phyloP scores from a whole-genome alignment of 1,140 invertebrate genomes.

The Wiebesia pumilae region DNA sequence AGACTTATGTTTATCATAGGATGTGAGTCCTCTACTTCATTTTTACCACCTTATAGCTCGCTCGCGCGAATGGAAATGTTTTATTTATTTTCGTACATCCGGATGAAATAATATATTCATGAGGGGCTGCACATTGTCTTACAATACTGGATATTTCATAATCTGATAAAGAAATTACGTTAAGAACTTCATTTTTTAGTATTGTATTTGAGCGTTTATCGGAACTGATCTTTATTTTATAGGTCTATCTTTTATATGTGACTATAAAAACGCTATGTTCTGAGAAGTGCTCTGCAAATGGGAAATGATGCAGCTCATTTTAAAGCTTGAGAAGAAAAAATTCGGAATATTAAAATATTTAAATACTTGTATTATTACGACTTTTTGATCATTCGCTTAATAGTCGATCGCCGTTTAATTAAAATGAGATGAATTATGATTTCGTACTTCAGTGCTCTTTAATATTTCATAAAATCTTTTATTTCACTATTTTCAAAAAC shows the following conservation, averaged over 20 bases:
- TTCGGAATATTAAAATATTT: not conserved
- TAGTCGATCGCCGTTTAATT: not conserved
- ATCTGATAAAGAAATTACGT: conserved; percentile 48
- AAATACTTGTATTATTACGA: not conserved
- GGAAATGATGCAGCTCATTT: conserved; percentile 30
- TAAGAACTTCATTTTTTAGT: conserved; percentile 50
- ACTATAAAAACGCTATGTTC: not conserved
- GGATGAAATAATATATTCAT: too few species aligned
- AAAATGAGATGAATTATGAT: not conserved
- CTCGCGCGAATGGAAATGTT: conserved; percentile 35
- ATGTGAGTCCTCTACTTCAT: not conserved
- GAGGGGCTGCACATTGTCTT: conserved; percentile 25
- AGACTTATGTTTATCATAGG: conserved; percentile 16
- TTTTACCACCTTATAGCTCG: too few species aligned
- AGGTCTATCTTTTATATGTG: not conserved
- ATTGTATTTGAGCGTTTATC: conserved; percentile 42
- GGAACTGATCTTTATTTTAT: conserved; percentile 7
- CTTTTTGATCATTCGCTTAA: not conserved
- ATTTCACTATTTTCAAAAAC: not conserved
- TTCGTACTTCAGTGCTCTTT: not conserved
- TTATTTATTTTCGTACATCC: conserved; percentile 38
- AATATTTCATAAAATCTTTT: not conserved
- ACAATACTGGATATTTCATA: conserved; percentile 34
- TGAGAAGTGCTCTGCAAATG: conserved; percentile 8
- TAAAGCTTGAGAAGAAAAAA: not conserved